Base-by-base conservation (phyloP, 2,888 invertebrate genomes). In the Ophion slaviceki region DNA sequence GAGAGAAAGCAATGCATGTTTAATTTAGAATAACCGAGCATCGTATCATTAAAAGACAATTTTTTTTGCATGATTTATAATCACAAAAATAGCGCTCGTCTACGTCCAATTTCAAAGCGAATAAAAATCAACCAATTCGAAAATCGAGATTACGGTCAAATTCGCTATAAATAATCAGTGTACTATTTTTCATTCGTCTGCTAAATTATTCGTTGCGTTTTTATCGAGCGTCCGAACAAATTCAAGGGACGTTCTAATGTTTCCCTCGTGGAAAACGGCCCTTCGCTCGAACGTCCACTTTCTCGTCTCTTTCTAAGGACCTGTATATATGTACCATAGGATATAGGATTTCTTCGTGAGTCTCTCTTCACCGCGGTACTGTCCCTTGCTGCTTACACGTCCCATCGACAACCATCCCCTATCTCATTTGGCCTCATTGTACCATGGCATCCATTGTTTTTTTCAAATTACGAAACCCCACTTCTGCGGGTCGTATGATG, bases 361-460 rank as follows among this genome's bases (percentile, higher is more conserved):
- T 90, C 90, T 62, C 85, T 76, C 53, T n/a, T 90, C 84, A 75
- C 59, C 82, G 14, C 10, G 68, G 8, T 67, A 61, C 86, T 88
- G 87, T 85, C 89, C 89, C 89, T 87, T 89, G 88, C 89, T 88
- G 61, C 47, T 74, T 59, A 40, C 90, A 89, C 91, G 89, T 89
- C 89, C 89, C 90, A 88, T 87, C 90, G 71, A 53, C 89, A 89
- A 89, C 90, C 91, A 92, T 92, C 91, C 92, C 92, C 93, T 92
- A 92, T 93, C 93, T 93, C 93, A 93, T 93, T 93, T 93, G 90
- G 92, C 92, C 93, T 93, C 93, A 93, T 93, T 93, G 93, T 93
- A 90, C 92, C 91, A 91, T 90, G 91, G 90, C 91, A 88, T 91
- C 92, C 92, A 93, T 93, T 93, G 93, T 93, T 93, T 93, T 84